Evolutionary conservation across 2,888 invertebrate species (phyloP).

Genomic region (Pilophorus perplexus): DNA sequence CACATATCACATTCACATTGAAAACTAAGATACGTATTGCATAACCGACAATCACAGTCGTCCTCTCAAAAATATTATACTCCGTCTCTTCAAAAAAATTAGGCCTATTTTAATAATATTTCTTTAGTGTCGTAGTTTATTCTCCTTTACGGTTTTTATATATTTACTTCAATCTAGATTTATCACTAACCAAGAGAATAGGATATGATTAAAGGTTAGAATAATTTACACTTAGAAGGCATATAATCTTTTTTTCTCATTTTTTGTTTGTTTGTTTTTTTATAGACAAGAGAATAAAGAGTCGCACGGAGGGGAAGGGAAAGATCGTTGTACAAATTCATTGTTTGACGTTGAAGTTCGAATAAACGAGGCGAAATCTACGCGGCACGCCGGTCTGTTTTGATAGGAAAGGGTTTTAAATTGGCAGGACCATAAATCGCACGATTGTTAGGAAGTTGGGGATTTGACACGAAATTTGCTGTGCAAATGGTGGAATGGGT

Average conservation of each 20-base stretch:
- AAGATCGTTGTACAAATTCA: slow-evolving; percentile 29
- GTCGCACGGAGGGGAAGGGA: slow-evolving; percentile 1
- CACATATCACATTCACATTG: slow-evolving; percentile 35
- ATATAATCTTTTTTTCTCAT: no score
- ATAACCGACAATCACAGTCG: slow-evolving; percentile 37
- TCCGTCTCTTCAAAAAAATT: slow-evolving; percentile 37
- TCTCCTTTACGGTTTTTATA: not conserved
- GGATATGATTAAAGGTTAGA: slow-evolving; percentile 30
- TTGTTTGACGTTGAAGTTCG: slow-evolving; percentile 15
- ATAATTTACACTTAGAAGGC: slow-evolving; percentile 31
- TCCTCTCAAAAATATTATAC: slow-evolving; percentile 34
- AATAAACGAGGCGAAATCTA: slow-evolving; percentile 3
- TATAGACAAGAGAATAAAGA: slow-evolving; percentile 11
- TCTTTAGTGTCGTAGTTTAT: slow-evolving; percentile 8
- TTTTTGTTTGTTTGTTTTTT: slow-evolving; percentile 6
- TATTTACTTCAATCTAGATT: slow-evolving; percentile 10
- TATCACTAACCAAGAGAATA: slow-evolving; percentile 37
- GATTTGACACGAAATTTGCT: no score
- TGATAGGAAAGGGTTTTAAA: no score
- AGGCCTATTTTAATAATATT: slow-evolving; percentile 34
- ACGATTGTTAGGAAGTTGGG: no score
- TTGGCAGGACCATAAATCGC: no score
- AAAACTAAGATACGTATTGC: slow-evolving; percentile 37
- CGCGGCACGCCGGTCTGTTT: no score
- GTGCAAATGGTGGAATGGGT: no score